Percentiles rank a stretch among this genome's conserved stretches.
Conservation (phyloP, 1,140 invertebrate species). For the Melipona quadrifasciata region DNA sequence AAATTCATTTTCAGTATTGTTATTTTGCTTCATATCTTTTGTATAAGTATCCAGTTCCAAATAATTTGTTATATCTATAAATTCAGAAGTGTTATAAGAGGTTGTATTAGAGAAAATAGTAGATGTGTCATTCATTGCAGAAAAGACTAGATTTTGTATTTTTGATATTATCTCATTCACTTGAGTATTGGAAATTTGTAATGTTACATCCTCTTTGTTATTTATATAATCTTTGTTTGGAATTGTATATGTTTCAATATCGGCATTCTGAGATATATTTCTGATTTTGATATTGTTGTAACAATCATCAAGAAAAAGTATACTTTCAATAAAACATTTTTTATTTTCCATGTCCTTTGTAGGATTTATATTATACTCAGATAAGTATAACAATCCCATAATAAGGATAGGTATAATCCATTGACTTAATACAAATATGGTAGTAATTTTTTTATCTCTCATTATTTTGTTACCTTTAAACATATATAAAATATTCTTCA, state of each 20-base stretch:
- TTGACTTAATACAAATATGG: slow-evolving; percentile 50
- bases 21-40: not conserved
- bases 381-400: slow-evolving; percentile 48
- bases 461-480: slow-evolving; percentile 6
- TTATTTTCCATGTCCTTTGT: slow-evolving; percentile 14
- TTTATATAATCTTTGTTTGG: not conserved
- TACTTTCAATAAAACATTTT: slow-evolving; percentile 51
- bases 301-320: slow-evolving; percentile 55
- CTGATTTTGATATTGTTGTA: not conserved
- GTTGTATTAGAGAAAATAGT: slow-evolving; percentile 9
- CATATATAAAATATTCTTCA: not conserved
- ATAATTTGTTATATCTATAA: slow-evolving; percentile 22
- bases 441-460: slow-evolving; percentile 6
- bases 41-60: slow-evolving; percentile 2
- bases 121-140: slow-evolving; percentile 34
- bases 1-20: not conserved
- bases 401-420: slow-evolving; percentile 65
- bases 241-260: not conserved
- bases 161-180: slow-evolving; percentile 58
- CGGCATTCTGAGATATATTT: not conserved
- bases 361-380: slow-evolving; percentile 31
- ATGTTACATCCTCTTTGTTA: slow-evolving; percentile 2
- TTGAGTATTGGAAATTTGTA: slow-evolving; percentile 28
- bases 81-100: slow-evolving; percentile 25
- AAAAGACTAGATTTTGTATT: slow-evolving; percentile 54